Evolutionary conservation across 2,113 vertebrate genomes (phyloP).

Genomic region (Psammodynastes pulverulentus): DNA sequence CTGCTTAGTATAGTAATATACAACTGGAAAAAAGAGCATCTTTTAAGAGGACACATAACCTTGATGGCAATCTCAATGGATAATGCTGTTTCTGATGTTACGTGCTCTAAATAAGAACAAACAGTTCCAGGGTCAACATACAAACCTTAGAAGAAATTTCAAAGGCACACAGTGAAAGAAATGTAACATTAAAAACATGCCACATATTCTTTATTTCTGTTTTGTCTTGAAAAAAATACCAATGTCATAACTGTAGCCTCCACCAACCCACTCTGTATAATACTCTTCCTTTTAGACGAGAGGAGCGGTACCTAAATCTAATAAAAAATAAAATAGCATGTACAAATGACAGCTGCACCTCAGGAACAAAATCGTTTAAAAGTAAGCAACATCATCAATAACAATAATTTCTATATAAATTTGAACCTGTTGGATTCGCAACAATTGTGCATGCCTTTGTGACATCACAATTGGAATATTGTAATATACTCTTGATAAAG

Average conservation of each 20-base stretch:
- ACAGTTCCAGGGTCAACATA: background rate
- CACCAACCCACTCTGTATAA: background rate
- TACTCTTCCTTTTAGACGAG: background rate
- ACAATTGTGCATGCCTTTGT: background rate
- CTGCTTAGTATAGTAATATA: background rate
- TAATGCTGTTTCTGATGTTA: background rate
- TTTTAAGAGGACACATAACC: background rate
- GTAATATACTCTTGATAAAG: background rate
- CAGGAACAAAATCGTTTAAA: background rate
- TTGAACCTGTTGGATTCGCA: background rate
- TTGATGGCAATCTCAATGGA: background rate
- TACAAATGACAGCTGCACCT: background rate
- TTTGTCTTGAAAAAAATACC: background rate
- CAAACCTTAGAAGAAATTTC: background rate
- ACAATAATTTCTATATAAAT: background rate
- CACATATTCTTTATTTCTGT: background rate
- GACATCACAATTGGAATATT: background rate
- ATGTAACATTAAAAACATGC: background rate
- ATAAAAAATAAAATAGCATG: background rate
- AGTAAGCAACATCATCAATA: background rate
- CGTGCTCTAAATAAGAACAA: slow-evolving; percentile 5
- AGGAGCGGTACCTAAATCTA: background rate
- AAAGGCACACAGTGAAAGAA: background rate
- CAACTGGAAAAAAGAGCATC: background rate
- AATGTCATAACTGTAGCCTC: background rate